Conservation (phyloP, 2,113 vertebrate genomes). For the Pyxicephalus adspersus region DNA sequence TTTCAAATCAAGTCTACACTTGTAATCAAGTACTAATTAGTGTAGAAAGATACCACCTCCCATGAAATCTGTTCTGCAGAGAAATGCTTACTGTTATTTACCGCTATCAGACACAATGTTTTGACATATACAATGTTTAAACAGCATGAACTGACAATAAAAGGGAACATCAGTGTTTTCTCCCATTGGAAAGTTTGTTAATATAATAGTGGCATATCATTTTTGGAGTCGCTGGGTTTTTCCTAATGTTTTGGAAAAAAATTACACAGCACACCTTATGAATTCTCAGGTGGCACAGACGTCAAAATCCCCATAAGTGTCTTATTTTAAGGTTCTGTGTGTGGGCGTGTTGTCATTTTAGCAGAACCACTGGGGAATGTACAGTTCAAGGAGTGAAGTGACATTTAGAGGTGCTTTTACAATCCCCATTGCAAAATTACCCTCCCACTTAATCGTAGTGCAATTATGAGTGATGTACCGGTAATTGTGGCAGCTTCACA, state of each 20-base stretch:
- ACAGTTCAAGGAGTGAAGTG: conserved; percentile 31
- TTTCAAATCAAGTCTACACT: too few species aligned
- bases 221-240: not conserved
- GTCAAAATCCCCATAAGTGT: conserved; percentile 39
- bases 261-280: not conserved
- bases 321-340: conserved; percentile 29
- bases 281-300: not conserved
- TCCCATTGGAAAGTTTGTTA: not conserved
- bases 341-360: conserved; percentile 26
- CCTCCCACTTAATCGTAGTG: not conserved
- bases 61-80: too few species aligned
- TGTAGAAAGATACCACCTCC: too few species aligned
- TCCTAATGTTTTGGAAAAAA: conserved; percentile 2
- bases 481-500: conserved; percentile 17
- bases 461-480: conserved; percentile 26
- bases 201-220: not conserved
- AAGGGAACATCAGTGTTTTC: not conserved
- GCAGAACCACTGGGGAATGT: conserved; percentile 30
- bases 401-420: conserved; percentile 13
- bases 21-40: too few species aligned
- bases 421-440: conserved; percentile 9
- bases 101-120: not conserved
- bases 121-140: not conserved
- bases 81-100: not conserved
- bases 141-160: not conserved